A percentile compares a stretch with the other conserved stretches of the same genome.
Conservation (phyloP, 2,888 invertebrate species). For the Drosophila rellima region DNA sequence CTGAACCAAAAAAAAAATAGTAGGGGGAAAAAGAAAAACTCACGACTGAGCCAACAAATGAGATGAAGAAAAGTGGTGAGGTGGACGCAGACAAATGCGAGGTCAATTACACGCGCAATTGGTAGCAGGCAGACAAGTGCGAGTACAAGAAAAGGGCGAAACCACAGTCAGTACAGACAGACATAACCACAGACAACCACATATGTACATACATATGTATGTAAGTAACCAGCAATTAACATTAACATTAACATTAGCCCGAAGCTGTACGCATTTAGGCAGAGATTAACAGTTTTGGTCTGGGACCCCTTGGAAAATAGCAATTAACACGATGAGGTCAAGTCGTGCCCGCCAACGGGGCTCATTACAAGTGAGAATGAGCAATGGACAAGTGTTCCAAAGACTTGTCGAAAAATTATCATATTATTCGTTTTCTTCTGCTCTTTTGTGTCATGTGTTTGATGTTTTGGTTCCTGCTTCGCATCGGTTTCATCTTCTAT, state of each 20-base stretch:
- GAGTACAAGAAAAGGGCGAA: conserved; percentile 44
- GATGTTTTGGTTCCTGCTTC: conserved; percentile 58
- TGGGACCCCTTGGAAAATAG: conserved; percentile 48
- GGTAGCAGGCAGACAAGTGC: conserved; percentile 58
- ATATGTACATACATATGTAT: conserved; percentile 8
- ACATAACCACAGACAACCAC: conserved; percentile 3
- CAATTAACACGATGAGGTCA: conserved; percentile 72
- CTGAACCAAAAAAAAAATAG: background rate
- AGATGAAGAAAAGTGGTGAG: conserved; percentile 42
- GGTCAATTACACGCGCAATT: conserved; percentile 64
- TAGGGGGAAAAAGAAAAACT: conserved; percentile 17
- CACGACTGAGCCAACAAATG: conserved; percentile 12
- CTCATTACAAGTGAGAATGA: conserved; percentile 59
- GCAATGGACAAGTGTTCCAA: conserved; percentile 30
- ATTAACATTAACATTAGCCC: conserved; percentile 50
- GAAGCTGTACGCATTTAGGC: conserved; percentile 58
- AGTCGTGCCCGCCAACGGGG: conserved; percentile 64
- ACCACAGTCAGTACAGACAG: conserved; percentile 9
- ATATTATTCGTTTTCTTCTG: conserved; percentile 33
- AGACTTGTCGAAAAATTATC: conserved; percentile 47
- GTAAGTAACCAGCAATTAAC: conserved; percentile 38
- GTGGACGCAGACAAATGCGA: conserved; percentile 56
- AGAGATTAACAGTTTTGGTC: conserved; percentile 57
- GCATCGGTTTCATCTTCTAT: conserved; percentile 38
- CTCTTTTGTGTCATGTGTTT: conserved; percentile 37